These are phyloP conservation scores for Hirtodrosophila alboralis DNA, from an alignment of 2,888 invertebrate genomes.

Conservation along the genomic window DNA sequence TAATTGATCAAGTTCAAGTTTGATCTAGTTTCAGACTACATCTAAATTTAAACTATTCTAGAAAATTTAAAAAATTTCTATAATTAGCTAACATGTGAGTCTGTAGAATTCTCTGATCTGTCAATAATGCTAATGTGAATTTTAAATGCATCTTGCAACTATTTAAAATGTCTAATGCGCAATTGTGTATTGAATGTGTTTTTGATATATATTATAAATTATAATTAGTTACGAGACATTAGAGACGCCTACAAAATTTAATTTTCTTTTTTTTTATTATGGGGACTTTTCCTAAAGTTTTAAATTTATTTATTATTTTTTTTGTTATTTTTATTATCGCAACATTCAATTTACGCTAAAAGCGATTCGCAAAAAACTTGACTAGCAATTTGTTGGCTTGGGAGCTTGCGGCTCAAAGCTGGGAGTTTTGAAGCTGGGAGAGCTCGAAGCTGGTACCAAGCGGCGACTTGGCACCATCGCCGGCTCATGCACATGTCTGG, in stretches of 20 bases:
- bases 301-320: constrained; percentile 17
- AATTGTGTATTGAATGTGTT: constrained; percentile 29
- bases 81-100: constrained; percentile 22
- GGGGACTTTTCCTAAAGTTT: constrained; percentile 18
- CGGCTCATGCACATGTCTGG: constrained; percentile 59
- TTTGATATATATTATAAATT: constrained; percentile 15
- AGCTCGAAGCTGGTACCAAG: constrained; percentile 75
- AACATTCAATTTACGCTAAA: constrained; percentile 2
- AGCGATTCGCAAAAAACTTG: constrained; percentile 39
- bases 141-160: constrained; percentile 21
- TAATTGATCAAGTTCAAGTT: too few relatives aligned
- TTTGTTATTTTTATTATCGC: constrained; percentile 6
- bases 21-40: too few relatives aligned
- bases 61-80: neutral
- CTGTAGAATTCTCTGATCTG: constrained; percentile 2
- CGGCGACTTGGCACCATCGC: constrained; percentile 63
- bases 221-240: constrained; percentile 10
- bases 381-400: constrained; percentile 24
- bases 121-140: constrained; percentile 6
- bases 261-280: constrained; percentile 13
- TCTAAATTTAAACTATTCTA: too few relatives aligned
- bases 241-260: constrained; percentile 6
- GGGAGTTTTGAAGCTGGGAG: constrained; percentile 22
- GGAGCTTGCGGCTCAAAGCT: constrained; percentile 12
- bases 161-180: constrained; percentile 32